Percentiles rank a stretch among this genome's conserved stretches.
Evolutionary conservation across 2,888 invertebrate species (phyloP).

Genomic region (Drosophila yooni): DNA sequence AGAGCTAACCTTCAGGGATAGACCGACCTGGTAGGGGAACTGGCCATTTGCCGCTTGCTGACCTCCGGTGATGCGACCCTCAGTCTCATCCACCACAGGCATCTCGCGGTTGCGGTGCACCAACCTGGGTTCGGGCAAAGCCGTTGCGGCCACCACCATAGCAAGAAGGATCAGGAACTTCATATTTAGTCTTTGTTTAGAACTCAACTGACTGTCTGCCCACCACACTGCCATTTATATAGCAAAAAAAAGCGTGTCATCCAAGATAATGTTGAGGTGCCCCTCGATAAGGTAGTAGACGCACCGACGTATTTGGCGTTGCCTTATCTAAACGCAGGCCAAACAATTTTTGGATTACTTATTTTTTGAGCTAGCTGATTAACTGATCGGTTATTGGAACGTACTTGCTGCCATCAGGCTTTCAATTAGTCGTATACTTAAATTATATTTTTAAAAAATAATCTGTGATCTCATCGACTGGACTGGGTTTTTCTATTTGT

Average conservation of each 20-base stretch:
- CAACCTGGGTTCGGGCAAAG: constrained; percentile 58
- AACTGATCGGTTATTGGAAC: constrained; percentile 20
- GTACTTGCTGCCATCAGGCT: constrained; percentile 15
- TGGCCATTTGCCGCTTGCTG: constrained; percentile 51
- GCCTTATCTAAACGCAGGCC: constrained; percentile 23
- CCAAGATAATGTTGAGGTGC: constrained; percentile 15
- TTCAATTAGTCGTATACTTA: constrained; percentile 3
- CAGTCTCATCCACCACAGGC: constrained; percentile 61
- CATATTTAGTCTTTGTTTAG: constrained; percentile 61
- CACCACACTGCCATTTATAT: constrained; percentile 45
- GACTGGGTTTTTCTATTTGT: constrained; percentile 2
- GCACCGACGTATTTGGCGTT: constrained; percentile 1
- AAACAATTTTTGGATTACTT: constrained; percentile 9
- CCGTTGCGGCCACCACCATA: constrained; percentile 69
- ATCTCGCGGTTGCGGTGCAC: constrained; percentile 43
- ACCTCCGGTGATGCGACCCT: constrained; percentile 67
- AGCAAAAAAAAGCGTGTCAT: constrained; percentile 8
- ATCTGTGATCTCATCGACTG: not conserved
- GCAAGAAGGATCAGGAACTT: constrained; percentile 75
- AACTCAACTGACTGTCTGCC: constrained; percentile 55
- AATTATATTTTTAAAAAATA: constrained; percentile 9
- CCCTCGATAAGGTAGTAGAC: constrained; percentile 53
- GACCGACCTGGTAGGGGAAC: constrained; percentile 75
- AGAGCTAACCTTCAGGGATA: constrained; percentile 45
- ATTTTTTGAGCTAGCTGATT: constrained; percentile 7